Evolutionary conservation across 2,888 invertebrate genomes (phyloP).

Genomic region (Caenorhabditis sp.): DNA sequence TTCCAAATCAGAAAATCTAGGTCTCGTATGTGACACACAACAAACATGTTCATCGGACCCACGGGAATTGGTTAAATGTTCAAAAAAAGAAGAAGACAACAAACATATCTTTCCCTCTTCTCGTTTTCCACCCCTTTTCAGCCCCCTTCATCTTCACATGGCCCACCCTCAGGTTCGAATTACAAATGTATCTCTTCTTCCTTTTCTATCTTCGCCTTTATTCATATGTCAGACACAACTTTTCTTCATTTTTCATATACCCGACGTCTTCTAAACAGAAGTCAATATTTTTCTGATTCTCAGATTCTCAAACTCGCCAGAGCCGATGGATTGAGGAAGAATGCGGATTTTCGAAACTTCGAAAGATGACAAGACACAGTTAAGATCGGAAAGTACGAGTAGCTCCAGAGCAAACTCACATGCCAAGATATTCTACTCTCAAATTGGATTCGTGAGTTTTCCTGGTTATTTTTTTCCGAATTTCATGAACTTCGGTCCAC

Average conservation of each 20-base stretch:
- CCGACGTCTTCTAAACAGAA: background rate
- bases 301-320: background rate
- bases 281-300: background rate
- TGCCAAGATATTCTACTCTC: conserved; percentile 57
- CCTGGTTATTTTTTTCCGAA: background rate
- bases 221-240: conserved; percentile 41
- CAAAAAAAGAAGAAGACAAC: conserved; percentile 24
- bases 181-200: conserved; percentile 39
- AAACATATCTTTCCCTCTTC: conserved; percentile 33
- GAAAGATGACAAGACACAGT: conserved; percentile 22
- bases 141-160: conserved; percentile 2
- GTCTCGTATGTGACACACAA: conserved; percentile 27
- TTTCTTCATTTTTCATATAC: conserved; percentile 13
- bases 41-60: conserved; percentile 59
- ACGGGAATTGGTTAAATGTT: conserved; percentile 50
- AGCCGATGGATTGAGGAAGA: background rate
- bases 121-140: conserved; percentile 1
- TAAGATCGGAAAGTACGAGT: conserved; percentile 16
- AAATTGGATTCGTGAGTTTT: conserved; percentile 60
- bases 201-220: conserved; percentile 37
- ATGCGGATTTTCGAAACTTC: conserved; percentile 29
- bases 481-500: too few relatives aligned
- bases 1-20: conserved; percentile 26
- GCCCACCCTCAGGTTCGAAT: conserved; percentile 50
- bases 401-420: conserved; percentile 35